A percentile compares a stretch with the other conserved stretches of the same genome.
These are phyloP conservation scores for Menidia beryllina DNA, from an alignment of 2,113 vertebrate genomes.

Conservation along the genomic window DNA sequence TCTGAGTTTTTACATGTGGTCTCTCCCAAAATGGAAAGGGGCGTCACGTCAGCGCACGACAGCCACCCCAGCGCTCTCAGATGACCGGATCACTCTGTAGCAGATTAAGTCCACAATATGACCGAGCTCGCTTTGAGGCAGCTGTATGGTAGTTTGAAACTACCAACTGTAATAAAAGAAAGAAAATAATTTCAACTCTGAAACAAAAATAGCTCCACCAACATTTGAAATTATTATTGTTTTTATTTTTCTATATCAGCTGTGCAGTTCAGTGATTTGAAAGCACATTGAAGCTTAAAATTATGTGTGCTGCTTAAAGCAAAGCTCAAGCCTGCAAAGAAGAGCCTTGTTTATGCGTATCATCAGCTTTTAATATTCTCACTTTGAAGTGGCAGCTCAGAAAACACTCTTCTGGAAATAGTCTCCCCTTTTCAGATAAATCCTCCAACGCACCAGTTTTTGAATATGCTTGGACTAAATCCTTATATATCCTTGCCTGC, in stretches of 20 bases:
- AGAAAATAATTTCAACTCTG: background rate
- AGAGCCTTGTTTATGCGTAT: slow-evolving; percentile 41
- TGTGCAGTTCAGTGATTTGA: background rate
- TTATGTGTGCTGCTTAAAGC: slow-evolving; percentile 20
- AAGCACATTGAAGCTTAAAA: slow-evolving; percentile 16
- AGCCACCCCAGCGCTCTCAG: slow-evolving; percentile 5
- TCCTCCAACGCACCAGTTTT: slow-evolving; percentile 67
- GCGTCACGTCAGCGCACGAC: slow-evolving; percentile 29
- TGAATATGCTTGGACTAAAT: slow-evolving; percentile 62
- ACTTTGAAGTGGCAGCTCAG: slow-evolving; percentile 65
- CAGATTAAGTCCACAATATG: background rate
- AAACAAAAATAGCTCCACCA: background rate
- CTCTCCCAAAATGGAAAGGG: slow-evolving; percentile 60
- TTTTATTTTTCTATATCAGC: background rate
- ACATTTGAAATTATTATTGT: background rate
- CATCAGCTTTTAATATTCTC: slow-evolving; percentile 62
- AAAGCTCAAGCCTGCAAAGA: slow-evolving; percentile 8
- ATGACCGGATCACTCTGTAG: background rate
- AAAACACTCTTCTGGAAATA: slow-evolving; percentile 65
- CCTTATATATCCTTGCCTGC: slow-evolving; percentile 51
- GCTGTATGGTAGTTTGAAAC: slow-evolving; percentile 3
- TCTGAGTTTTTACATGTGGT: slow-evolving; percentile 69
- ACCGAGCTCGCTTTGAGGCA: slow-evolving; percentile 12
- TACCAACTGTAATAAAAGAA: slow-evolving; percentile 5
- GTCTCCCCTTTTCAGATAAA: slow-evolving; percentile 57